Conservation (phyloP, 2,888 invertebrate species). For the Xestobium rufovillosum region DNA sequence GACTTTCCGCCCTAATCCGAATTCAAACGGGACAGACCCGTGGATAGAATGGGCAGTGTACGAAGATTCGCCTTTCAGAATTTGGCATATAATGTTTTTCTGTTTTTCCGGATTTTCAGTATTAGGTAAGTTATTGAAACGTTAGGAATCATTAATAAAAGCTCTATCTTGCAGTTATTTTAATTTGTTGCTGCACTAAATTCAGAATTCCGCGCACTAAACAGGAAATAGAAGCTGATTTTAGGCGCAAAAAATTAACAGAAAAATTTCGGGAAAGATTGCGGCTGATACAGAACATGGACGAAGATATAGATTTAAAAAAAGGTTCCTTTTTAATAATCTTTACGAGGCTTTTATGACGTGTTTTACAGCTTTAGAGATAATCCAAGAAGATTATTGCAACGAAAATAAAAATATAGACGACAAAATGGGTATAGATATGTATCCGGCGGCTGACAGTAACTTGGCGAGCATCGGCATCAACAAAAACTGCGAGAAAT, state of each 20-base stretch:
- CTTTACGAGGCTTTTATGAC: no score
- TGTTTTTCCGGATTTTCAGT: slow-evolving; percentile 56
- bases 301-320: slow-evolving; percentile 77
- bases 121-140: slow-evolving; percentile 46
- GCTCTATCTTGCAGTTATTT: slow-evolving; percentile 55
- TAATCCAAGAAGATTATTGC: slow-evolving; percentile 57
- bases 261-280: slow-evolving; percentile 75
- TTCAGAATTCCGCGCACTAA: slow-evolving; percentile 90
- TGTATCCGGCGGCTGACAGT: background rate
- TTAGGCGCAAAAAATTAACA: slow-evolving; percentile 74
- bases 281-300: slow-evolving; percentile 72
- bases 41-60: slow-evolving; percentile 67
- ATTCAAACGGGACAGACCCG: slow-evolving; percentile 38
- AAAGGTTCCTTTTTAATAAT: slow-evolving; percentile 49
- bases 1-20: slow-evolving; percentile 39
- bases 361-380: slow-evolving; percentile 57
- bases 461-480: slow-evolving; percentile 1
- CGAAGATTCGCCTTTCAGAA: slow-evolving; percentile 63
- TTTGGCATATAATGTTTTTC: slow-evolving; percentile 77
- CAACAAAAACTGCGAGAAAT: background rate
- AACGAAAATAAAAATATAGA: slow-evolving; percentile 44
- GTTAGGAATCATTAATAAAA: background rate
- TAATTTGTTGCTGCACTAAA: slow-evolving; percentile 83
- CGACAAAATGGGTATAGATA: slow-evolving; percentile 23
- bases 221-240: slow-evolving; percentile 92